Conservation (phyloP, 2,797 vertebrate species). For the Myotis findleyi region DNA sequence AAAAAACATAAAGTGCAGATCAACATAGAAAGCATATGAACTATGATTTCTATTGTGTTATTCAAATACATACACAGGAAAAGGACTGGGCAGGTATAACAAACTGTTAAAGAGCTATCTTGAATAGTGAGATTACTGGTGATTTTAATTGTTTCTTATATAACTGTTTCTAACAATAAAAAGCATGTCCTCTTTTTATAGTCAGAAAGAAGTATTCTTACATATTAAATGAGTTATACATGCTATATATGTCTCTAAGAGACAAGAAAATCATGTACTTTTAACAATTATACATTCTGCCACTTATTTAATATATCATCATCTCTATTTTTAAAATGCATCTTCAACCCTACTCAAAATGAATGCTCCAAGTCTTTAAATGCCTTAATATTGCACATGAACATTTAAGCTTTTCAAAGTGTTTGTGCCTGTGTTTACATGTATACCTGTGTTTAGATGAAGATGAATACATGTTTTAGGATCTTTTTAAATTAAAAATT, state of each 20-base stretch:
- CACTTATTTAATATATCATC: background rate
- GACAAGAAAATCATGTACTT: background rate
- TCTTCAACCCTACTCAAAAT: background rate
- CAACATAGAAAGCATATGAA: background rate
- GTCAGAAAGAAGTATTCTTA: background rate
- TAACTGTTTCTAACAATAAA: background rate
- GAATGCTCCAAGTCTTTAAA: background rate
- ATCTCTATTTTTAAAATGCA: background rate
- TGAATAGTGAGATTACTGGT: background rate
- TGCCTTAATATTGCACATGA: background rate
- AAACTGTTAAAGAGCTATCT: background rate
- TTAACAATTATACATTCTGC: background rate
- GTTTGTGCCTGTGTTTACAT: background rate
- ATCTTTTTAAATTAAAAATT: conserved; percentile 33
- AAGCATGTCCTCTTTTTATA: background rate
- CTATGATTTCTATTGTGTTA: background rate
- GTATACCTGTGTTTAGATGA: background rate
- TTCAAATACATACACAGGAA: background rate
- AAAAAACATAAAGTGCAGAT: background rate
- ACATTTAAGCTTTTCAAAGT: background rate
- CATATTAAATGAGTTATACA: background rate
- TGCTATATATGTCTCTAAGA: background rate
- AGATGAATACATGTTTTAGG: background rate
- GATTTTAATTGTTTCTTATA: background rate
- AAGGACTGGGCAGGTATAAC: background rate